phyloP scores from a whole-genome alignment of 53 echinoderm and acorn worm genomes.

The Antedon mediterranea region DNA sequence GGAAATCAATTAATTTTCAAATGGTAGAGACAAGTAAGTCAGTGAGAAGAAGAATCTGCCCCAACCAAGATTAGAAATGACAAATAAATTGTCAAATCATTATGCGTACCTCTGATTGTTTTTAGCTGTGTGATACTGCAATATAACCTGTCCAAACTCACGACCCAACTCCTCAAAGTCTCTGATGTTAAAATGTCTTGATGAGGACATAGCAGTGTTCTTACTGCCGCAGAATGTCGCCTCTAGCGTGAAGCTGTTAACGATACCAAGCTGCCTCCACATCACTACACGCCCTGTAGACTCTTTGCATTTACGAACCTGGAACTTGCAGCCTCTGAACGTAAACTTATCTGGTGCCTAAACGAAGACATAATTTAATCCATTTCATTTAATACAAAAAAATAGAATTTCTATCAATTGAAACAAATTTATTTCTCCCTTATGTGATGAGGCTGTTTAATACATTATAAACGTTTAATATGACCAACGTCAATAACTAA shows the following conservation, averaged over 20 bases:
- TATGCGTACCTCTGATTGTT: slow-evolving; percentile 73
- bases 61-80: too few species aligned
- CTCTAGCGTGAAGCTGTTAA: slow-evolving; percentile 75
- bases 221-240: slow-evolving; percentile 98
- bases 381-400: too few species aligned
- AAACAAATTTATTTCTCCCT: too few species aligned
- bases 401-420: too few species aligned
- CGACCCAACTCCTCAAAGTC: slow-evolving; percentile 91
- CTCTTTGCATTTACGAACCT: slow-evolving; percentile 81
- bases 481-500: too few species aligned
- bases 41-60: too few species aligned
- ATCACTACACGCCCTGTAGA: slow-evolving; percentile 86
- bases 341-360: slow-evolving; percentile 96
- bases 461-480: too few species aligned
- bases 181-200: slow-evolving; percentile 70
- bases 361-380: not conserved
- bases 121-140: slow-evolving; percentile 81
- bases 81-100: too few species aligned
- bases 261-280: slow-evolving; percentile 85
- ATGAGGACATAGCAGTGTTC: slow-evolving; percentile 37
- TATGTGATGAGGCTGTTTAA: too few species aligned
- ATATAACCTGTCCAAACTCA: slow-evolving; percentile 89
- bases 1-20: too few species aligned
- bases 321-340: slow-evolving; percentile 88
- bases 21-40: too few species aligned